These are phyloP conservation scores for Cosmia pyralina DNA, from an alignment of 2,888 invertebrate species.

Conservation along the genomic window DNA sequence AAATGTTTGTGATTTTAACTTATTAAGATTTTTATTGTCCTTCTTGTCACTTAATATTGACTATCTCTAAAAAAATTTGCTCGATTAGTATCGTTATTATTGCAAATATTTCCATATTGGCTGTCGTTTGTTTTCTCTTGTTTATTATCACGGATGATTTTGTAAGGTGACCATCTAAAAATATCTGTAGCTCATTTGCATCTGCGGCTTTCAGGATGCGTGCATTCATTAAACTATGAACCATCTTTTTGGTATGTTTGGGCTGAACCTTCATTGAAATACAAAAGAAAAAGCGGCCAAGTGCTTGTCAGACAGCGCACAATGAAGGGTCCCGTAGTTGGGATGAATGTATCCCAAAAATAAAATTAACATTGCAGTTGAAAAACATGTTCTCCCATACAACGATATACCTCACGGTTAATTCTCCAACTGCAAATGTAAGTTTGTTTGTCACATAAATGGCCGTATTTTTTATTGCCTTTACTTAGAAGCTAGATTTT, in stretches of 20 bases:
- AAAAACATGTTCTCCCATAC: too few relatives aligned
- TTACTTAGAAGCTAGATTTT: too few relatives aligned
- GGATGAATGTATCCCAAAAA: too few relatives aligned
- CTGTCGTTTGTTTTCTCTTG: not conserved
- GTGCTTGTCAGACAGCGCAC: too few relatives aligned
- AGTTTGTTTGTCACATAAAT: too few relatives aligned
- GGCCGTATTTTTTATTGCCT: too few relatives aligned
- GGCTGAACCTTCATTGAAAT: not conserved
- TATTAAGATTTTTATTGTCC: slow-evolving; percentile 20
- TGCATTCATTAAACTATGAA: not conserved
- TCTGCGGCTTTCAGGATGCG: not conserved
- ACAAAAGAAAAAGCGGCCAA: not conserved
- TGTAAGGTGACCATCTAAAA: not conserved
- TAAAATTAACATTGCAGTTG: too few relatives aligned
- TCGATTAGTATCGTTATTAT: not conserved
- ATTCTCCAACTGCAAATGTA: too few relatives aligned
- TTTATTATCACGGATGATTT: not conserved
- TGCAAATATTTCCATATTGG: not conserved
- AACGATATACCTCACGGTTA: too few relatives aligned
- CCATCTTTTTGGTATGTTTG: not conserved
- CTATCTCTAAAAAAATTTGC: not conserved
- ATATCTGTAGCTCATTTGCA: not conserved
- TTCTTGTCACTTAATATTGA: not conserved
- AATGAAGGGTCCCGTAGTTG: too few relatives aligned
- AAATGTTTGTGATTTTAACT: slow-evolving; percentile 57